phyloP scores from a whole-genome alignment of 2,888 invertebrate species.

The Mongoloraphidia duomilia region DNA sequence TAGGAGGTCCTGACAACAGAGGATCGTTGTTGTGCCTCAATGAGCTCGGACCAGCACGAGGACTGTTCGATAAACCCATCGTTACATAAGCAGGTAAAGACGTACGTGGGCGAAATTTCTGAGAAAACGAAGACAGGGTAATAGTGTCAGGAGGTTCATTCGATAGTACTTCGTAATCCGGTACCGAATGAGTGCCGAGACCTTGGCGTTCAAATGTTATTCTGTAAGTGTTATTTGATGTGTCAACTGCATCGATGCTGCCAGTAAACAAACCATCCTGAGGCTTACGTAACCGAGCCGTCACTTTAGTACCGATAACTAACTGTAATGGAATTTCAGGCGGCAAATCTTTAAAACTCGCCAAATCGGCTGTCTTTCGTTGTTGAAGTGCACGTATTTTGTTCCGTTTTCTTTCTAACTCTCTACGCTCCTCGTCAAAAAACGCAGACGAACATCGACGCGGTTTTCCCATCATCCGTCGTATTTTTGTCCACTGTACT shows the following conservation, averaged over 20 bases:
- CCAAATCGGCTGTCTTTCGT: constrained; percentile 67
- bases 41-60: constrained; percentile 24
- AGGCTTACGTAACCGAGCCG: constrained; percentile 76
- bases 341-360: constrained; percentile 72
- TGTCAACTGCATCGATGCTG: constrained; percentile 89
- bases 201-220: constrained; percentile 88
- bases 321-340: constrained; percentile 88
- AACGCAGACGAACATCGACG: constrained; percentile 88
- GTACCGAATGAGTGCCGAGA: constrained; percentile 88
- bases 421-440: constrained; percentile 86
- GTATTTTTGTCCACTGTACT: constrained; percentile 89
- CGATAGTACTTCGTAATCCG: constrained; percentile 91
- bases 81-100: constrained; percentile 41
- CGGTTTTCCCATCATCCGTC: constrained; percentile 95
- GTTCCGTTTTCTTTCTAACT: constrained; percentile 77
- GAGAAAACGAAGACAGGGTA: constrained; percentile 67
- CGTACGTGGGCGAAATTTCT: constrained; percentile 61
- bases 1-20: constrained; percentile 40
- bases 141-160: constrained; percentile 87
- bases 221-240: constrained; percentile 84
- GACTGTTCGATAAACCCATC: constrained; percentile 29
- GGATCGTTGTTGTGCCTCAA: constrained; percentile 49
- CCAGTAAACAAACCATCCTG: constrained; percentile 94
- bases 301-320: constrained; percentile 88
- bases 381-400: constrained; percentile 89